Conservation (phyloP, 2,113 vertebrate genomes). For the Oreochromis aureus region DNA sequence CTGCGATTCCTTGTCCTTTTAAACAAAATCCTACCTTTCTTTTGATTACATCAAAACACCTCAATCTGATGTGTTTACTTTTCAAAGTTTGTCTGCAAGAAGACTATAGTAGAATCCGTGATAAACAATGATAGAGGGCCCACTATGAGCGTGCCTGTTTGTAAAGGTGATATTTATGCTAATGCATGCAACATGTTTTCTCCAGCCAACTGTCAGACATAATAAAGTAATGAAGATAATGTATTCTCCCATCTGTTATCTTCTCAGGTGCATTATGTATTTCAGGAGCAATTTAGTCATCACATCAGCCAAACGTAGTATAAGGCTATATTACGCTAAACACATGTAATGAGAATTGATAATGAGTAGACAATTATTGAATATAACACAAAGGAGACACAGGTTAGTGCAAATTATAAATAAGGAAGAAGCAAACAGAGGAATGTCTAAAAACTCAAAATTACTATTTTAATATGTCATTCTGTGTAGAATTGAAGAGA, state of each 20-base stretch:
- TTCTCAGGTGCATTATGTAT: conserved; percentile 28
- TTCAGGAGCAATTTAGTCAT: conserved; percentile 31
- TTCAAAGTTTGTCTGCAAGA: not conserved
- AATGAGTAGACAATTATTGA: not conserved
- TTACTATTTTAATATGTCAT: not conserved
- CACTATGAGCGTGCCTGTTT: not conserved
- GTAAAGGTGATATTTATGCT: conserved; percentile 11
- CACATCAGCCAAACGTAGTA: not conserved
- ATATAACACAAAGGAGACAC: not conserved
- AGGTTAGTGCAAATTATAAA: not conserved
- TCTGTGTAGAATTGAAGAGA: not conserved
- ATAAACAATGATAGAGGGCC: not conserved
- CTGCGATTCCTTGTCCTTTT: not conserved
- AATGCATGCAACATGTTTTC: conserved; percentile 14
- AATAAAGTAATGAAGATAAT: conserved; percentile 23
- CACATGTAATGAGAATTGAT: not conserved
- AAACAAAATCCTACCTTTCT: not conserved
- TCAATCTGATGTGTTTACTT: not conserved
- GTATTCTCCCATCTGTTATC: conserved; percentile 39
- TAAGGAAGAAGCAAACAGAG: not conserved
- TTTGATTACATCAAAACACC: not conserved
- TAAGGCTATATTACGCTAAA: not conserved
- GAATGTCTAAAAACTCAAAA: not conserved
- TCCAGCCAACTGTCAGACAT: conserved; percentile 3
- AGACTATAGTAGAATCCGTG: not conserved